A percentile compares a stretch with the other conserved stretches of the same genome.
Conservation (phyloP, 2,113 vertebrate genomes). For the Craseonycteris thonglongyai region DNA sequence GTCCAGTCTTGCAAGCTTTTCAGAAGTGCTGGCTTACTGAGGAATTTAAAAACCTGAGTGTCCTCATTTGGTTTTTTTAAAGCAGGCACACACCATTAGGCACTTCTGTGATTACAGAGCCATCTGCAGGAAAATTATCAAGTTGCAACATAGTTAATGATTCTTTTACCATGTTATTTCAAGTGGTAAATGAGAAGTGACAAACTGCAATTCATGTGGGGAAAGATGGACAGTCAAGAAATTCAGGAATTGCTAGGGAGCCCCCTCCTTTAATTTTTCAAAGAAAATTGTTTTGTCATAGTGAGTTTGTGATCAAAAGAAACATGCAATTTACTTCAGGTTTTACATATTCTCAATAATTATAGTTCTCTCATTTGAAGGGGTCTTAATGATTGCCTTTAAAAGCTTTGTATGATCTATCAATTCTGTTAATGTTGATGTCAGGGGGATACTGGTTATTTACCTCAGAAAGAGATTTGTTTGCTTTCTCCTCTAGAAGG, state of each 20-base stretch:
- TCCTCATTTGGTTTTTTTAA: not conserved
- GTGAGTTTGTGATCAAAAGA: not conserved
- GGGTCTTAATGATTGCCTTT: not conserved
- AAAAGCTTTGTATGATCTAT: not conserved
- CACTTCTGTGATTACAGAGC: conserved; percentile 78
- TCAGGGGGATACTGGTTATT: conserved; percentile 18
- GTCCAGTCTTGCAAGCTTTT: not conserved
- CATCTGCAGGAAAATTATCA: conserved; percentile 79
- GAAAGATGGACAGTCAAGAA: conserved; percentile 10
- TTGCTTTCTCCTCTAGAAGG: not conserved
- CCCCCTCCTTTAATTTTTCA: not conserved
- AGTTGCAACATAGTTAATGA: conserved; percentile 57
- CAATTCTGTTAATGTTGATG: not conserved
- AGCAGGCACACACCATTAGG: not conserved
- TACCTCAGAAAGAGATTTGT: not conserved
- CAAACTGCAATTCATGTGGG: conserved; percentile 24
- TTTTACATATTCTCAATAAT: conserved; percentile 23
- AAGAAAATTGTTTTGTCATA: not conserved
- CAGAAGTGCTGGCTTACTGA: not conserved
- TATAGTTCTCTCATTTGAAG: not conserved
- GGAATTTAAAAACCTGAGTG: not conserved
- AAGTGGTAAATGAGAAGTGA: conserved; percentile 52
- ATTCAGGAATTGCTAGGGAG: conserved; percentile 16
- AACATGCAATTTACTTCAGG: not conserved
- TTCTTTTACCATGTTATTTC: conserved; percentile 20